Evolutionary conservation across 2,797 vertebrate species (phyloP), one percentile per base, ranked within the genome.

Genomic region (Gobio occitaniae): DNA sequence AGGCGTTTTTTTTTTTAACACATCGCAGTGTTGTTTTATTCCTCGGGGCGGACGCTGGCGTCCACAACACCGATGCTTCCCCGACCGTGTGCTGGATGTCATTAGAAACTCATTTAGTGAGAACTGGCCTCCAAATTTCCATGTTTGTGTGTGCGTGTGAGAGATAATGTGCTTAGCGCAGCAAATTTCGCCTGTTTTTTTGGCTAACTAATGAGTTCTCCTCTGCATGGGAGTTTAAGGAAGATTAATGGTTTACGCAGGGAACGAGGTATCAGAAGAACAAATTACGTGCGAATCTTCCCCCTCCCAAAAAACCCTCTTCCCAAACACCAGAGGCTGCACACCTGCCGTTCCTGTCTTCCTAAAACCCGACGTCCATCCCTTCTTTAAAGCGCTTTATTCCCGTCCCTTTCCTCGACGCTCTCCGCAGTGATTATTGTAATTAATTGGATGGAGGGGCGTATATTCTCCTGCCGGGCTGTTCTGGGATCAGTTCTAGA

Each of bases 81-180:
- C 84, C 38, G 65, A 76, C 47, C 41, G 78, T 77, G 82, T 83
- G 79, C 69, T 86, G 76, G 6, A 52, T 80, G 59, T 86, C 88
- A 88, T 89, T 89, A 89, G 87, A 86, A 87, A 82, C 87, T 87
- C 84, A 84, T 89, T 89, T 88, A 89, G 83, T 17, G 68, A 65
- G 36, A 65, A 80, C 83, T 79, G 72, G 70, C 83, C 84, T 84
- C 59, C 68, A 85, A 21, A 84, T 84, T 86, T 77, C 59, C 80
- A 68, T 80, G 61, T 86, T 72, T 50, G 83, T 63, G 41, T 81
- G 71, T 79, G 32, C 11, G 44, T 13, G 66, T 61, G 44, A 32
- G 70, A 61, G 44, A 68, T 87, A 87, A 89, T 89, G 78, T 87
- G 87, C 87, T 87, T 87, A 87, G 83, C 69, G 61, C 83, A 87